Base-by-base conservation (phyloP, 2,113 vertebrate genomes). In the Nesoenas mayeri region DNA sequence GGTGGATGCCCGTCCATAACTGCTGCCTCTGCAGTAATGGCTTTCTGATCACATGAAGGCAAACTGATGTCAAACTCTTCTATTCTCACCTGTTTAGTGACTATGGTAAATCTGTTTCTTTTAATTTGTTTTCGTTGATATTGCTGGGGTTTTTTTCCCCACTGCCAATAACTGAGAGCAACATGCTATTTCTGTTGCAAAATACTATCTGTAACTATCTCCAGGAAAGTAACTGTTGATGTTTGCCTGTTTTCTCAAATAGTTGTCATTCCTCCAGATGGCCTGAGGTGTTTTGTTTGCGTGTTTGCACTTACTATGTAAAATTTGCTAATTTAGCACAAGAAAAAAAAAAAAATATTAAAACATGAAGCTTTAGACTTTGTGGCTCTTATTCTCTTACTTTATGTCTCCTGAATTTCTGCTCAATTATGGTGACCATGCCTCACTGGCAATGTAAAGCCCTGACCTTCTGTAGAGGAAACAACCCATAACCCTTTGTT, bases 141-240 rank as follows among this genome's bases (percentile, higher is more conserved):
- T 13, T 24, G 6, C 6, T 50, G 6, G 2, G 5, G 25, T 42
- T 42, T n/a, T 28, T 48, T 32, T 1, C 2, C 12, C 8, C 4
- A 20, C 47, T 88, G 15, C 2, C 16, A 34, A 15, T 29, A 82
- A 48, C 32, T 34, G n/a, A 34, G 24, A 28, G 2, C 5, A 3
- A 67, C 8, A 29, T 29, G 12, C 10, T 90, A 57, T 51, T 79
- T 51, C 74, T 88, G 29, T 51, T 69, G 22, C 34, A 88, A 67
- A 85, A 67, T 24, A 50, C 21, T 13, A 72, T 11, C 26, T 38
- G 5, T 12, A 62, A 6, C 24, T 54, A 26, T 31, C 15, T 64
- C 20, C 74, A 79, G 48, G 10, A 85, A 74, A 58, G 4, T 12
- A 13, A 66, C 5, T 29, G 15, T 16, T 57, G 20, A 44, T 36